Conservation (phyloP, 2,888 invertebrate genomes). For the Callyntrura guangdongensis region DNA sequence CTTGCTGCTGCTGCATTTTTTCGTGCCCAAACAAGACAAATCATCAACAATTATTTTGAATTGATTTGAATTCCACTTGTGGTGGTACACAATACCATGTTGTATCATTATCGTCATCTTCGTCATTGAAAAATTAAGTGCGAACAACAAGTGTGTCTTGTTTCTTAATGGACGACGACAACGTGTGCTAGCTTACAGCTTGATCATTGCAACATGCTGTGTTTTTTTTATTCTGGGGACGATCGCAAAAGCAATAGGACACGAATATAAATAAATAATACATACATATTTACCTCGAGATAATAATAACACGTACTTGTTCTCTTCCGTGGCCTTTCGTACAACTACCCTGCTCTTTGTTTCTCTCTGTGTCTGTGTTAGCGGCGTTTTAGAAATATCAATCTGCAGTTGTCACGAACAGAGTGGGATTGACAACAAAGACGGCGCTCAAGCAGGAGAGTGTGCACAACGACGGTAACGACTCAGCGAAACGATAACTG, state of each 20-base stretch:
- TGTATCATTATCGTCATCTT: slow-evolving; percentile 3
- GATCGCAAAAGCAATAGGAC: not conserved
- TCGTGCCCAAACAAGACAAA: not conserved
- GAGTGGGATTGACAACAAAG: not conserved
- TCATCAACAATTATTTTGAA: slow-evolving; percentile 44
- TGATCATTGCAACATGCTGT: not conserved
- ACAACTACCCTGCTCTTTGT: slow-evolving; percentile 12
- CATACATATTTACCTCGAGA: not conserved
- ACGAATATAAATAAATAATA: not conserved
- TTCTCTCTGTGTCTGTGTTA: slow-evolving; percentile 1
- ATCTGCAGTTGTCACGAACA: no score
- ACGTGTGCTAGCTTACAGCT: not conserved
- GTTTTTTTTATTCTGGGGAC: not conserved
- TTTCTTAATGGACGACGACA: slow-evolving; percentile 6
- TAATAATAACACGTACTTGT: slow-evolving; percentile 14
- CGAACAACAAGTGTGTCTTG: slow-evolving; percentile 38
- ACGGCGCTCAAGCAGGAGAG: not conserved
- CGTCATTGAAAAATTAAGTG: slow-evolving; percentile 56
- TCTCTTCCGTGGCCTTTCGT: not conserved
- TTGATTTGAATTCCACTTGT: slow-evolving; percentile 62
- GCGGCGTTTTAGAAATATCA: no score
- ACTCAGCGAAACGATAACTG: not conserved
- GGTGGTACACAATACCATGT: slow-evolving; percentile 9
- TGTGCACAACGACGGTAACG: not conserved
- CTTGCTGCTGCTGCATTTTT: slow-evolving; percentile 1